A percentile compares a stretch with the other conserved stretches of the same genome.
These are phyloP conservation scores for Eudyptes chrysolophus DNA, from an alignment of 2,113 vertebrate species.

Conservation along the genomic window DNA sequence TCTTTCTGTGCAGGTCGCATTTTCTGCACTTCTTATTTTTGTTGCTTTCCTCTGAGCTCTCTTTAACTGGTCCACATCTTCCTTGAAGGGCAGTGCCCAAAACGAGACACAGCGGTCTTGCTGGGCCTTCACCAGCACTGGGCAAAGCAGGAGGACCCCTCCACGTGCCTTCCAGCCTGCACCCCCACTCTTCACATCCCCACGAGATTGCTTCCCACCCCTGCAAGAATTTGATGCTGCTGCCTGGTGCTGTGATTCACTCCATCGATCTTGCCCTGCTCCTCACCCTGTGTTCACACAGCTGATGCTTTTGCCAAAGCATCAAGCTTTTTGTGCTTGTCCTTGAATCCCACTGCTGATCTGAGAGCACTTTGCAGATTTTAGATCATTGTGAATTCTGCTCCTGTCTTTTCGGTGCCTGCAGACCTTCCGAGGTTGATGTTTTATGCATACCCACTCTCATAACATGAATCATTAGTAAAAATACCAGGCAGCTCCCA, in stretches of 20 bases:
- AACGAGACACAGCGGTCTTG: background rate
- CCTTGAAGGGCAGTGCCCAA: background rate
- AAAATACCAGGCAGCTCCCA: background rate
- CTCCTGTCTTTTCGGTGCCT: background rate
- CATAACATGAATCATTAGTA: constrained; percentile 22
- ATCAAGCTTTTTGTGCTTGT: background rate
- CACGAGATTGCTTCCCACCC: fast-evolving
- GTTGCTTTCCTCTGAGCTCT: background rate
- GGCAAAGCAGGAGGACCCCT: background rate
- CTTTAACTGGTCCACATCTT: background rate
- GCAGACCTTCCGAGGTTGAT: background rate
- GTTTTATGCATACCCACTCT: constrained; percentile 35
- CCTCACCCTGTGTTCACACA: background rate
- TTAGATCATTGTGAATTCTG: constrained; percentile 40
- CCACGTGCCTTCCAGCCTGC: background rate
- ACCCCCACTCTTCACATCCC: background rate
- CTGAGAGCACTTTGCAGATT: background rate
- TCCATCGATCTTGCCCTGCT: background rate
- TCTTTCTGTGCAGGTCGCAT: background rate
- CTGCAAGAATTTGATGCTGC: fast-evolving
- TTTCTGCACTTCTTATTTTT: background rate
- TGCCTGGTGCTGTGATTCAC: background rate
- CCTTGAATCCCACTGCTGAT: background rate
- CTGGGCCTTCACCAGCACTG: background rate
- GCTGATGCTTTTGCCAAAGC: background rate